Percentiles rank a stretch among this genome's conserved stretches.
Conservation (phyloP, 2,113 vertebrate species). For the Tenrec ecaudatus region DNA sequence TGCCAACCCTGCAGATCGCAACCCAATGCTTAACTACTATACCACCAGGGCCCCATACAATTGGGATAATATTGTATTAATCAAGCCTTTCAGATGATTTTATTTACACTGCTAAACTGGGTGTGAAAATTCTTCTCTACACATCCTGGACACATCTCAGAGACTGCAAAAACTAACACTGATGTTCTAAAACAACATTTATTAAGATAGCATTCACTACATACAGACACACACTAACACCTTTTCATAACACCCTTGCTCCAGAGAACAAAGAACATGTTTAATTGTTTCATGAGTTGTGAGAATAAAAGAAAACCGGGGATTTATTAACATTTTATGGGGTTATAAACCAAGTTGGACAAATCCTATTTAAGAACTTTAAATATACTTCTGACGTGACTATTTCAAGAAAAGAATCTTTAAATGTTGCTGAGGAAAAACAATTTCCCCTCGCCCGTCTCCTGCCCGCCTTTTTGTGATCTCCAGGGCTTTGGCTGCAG, state of each 20-base stretch:
- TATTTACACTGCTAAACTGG: neutral
- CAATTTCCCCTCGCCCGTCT: neutral
- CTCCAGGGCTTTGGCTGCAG: neutral
- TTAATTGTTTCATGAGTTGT: slow-evolving; percentile 45
- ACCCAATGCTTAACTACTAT: no score
- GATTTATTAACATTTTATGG: slow-evolving; percentile 35
- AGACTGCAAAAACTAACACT: slow-evolving; percentile 1
- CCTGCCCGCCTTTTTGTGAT: neutral
- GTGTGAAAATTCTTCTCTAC: slow-evolving; percentile 2
- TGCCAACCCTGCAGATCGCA: no score
- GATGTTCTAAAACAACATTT: neutral
- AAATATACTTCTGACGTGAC: neutral
- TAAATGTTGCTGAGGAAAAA: slow-evolving; percentile 32
- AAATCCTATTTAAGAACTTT: slow-evolving; percentile 25
- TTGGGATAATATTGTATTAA: neutral
- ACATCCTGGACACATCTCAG: neutral
- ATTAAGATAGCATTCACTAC: slow-evolving; percentile 25
- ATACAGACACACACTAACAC: neutral
- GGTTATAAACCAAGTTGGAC: slow-evolving; percentile 5
- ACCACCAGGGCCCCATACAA: neutral
- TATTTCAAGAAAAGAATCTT: slow-evolving; percentile 7
- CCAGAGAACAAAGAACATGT: slow-evolving; percentile 15
- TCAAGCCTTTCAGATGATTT: neutral
- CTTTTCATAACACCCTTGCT: slow-evolving; percentile 23
- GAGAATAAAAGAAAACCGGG: neutral